Evolutionary conservation across 2,888 invertebrate species (phyloP).

Genomic region (Perizoma flavofasciatum): DNA sequence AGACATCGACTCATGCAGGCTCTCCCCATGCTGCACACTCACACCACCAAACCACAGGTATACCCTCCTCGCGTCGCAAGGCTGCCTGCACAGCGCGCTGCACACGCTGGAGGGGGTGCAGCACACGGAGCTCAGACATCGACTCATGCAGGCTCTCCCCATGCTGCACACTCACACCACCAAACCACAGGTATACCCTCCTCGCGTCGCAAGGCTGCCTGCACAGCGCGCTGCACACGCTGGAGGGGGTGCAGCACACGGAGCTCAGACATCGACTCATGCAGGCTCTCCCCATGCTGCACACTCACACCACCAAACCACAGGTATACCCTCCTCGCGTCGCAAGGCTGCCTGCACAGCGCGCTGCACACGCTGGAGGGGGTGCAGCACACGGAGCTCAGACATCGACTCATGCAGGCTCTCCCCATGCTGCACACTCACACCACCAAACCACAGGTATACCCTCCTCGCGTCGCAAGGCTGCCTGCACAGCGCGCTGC

Average conservation of each 20-base stretch:
- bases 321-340: constrained; percentile 14
- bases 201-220: constrained; percentile 94
- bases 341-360: constrained; percentile 80
- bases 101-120: too few relatives aligned
- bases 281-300: constrained; percentile 46
- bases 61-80: too few relatives aligned
- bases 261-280: constrained; percentile 74
- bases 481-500: too few relatives aligned
- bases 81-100: too few relatives aligned
- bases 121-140: too few relatives aligned
- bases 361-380: constrained; percentile 89
- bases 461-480: constrained; percentile 34
- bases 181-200: too few relatives aligned
- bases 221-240: constrained; percentile 89
- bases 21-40: too few relatives aligned
- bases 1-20: too few relatives aligned
- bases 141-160: too few relatives aligned
- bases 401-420: constrained; percentile 58
- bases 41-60: too few relatives aligned
- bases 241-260: constrained; percentile 81
- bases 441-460: neutral
- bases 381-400: constrained; percentile 77
- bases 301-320: neutral
- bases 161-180: too few relatives aligned
- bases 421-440: constrained; percentile 36